Evolutionary conservation across 2,113 vertebrate species (phyloP).

Genomic region (Neolamprologus kungweensis): DNA sequence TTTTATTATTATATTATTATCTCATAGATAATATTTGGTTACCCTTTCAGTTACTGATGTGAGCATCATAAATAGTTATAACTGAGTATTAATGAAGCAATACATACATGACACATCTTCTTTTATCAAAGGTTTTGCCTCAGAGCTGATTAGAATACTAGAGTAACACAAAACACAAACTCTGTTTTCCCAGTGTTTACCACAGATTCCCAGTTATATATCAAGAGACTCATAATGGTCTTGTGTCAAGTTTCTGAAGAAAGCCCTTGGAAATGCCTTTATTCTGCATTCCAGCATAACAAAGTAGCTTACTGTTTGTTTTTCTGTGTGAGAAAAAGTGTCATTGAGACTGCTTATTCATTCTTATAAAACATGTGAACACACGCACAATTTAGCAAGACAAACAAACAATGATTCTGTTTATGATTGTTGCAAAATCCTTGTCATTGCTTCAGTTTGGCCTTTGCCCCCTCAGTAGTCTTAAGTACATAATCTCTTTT

Average conservation of each 20-base stretch:
- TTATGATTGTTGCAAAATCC: constrained; percentile 10
- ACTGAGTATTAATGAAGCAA: not conserved
- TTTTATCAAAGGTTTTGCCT: not conserved
- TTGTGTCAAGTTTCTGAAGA: not conserved
- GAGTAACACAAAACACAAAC: not conserved
- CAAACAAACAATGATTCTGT: not conserved
- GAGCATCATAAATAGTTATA: not conserved
- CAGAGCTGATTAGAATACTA: not conserved
- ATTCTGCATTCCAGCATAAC: not conserved
- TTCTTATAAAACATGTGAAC: not conserved
- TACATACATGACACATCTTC: not conserved
- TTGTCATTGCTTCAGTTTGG: constrained; percentile 28
- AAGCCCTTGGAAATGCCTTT: not conserved
- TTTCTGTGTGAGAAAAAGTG: not conserved
- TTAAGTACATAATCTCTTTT: constrained; percentile 36
- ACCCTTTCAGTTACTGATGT: not conserved
- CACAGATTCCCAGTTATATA: not conserved
- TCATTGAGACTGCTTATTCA: not conserved
- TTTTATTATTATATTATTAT: not conserved
- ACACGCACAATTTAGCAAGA: not conserved
- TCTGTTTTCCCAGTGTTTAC: not conserved
- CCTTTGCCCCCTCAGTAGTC: constrained; percentile 32
- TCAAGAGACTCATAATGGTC: not conserved
- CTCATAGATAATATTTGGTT: not conserved
- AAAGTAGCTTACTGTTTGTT: not conserved